These are phyloP conservation scores for Tetramorium simillimum DNA, from an alignment of 1,140 invertebrate genomes.

Conservation along the genomic window DNA sequence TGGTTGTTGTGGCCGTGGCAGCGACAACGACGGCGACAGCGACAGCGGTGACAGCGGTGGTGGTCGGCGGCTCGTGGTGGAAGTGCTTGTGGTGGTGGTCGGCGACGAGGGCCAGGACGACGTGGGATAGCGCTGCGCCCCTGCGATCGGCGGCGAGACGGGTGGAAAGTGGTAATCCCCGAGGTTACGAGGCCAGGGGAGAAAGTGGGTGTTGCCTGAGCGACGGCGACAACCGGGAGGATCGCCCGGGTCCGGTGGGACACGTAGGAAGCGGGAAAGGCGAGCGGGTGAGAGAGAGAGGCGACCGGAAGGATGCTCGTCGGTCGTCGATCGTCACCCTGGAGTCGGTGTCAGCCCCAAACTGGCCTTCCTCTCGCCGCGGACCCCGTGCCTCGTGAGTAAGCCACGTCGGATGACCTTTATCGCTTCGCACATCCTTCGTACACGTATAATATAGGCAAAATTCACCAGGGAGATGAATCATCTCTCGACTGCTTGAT, in stretches of 20 bases:
- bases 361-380: constrained; percentile 40
- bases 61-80: constrained; percentile 40
- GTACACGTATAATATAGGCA: neutral
- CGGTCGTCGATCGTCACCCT: constrained; percentile 43
- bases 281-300: no score
- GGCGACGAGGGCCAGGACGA: constrained; percentile 35
- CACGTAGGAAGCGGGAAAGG: neutral
- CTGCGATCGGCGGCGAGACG: constrained; percentile 60
- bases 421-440: neutral
- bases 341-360: constrained; percentile 57
- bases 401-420: neutral
- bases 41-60: constrained; percentile 33
- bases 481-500: neutral
- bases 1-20: constrained; percentile 48
- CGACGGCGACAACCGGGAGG: constrained; percentile 48
- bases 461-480: neutral
- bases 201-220: constrained; percentile 77
- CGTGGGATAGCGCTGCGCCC: constrained; percentile 58
- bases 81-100: constrained; percentile 39
- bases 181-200: constrained; percentile 76
- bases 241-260: constrained; percentile 38
- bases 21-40: constrained; percentile 21
- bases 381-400: constrained; percentile 63
- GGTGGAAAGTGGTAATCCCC: constrained; percentile 67
- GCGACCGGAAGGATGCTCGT: constrained; percentile 63